These are phyloP conservation scores for Gortyna flavago DNA, from an alignment of 2,888 invertebrate genomes.

Conservation along the genomic window DNA sequence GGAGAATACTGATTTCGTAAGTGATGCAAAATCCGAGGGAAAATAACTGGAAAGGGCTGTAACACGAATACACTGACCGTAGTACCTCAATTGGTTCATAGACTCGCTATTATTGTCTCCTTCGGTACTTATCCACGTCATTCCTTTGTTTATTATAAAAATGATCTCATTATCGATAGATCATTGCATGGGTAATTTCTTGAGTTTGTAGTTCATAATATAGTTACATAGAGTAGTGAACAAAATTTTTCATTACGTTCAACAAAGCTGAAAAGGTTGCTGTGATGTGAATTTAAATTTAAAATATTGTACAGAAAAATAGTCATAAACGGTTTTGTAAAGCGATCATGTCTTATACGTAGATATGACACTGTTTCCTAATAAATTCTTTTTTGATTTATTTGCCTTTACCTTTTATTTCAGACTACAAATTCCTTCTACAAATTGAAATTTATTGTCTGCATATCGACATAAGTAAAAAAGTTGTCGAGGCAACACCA, in stretches of 20 bases:
- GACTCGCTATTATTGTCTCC: slow-evolving; percentile 19
- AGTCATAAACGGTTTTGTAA: slow-evolving; percentile 51
- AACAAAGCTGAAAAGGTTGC: slow-evolving; percentile 66
- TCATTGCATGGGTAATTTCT: slow-evolving; percentile 59
- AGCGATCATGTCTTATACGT: slow-evolving; percentile 45
- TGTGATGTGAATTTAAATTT: slow-evolving; percentile 63
- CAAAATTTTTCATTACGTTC: slow-evolving; percentile 59
- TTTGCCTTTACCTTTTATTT: slow-evolving; percentile 20
- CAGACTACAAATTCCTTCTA: background rate
- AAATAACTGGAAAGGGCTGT: slow-evolving; percentile 2
- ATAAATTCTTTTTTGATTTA: slow-evolving; percentile 46
- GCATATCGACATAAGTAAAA: background rate
- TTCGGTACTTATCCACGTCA: slow-evolving; percentile 53
- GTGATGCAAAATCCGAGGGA: background rate
- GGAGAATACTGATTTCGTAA: background rate
- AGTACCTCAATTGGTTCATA: slow-evolving; percentile 12
- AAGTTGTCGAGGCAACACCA: too few relatives aligned
- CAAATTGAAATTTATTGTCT: background rate
- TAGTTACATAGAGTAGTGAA: slow-evolving; percentile 52
- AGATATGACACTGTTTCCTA: slow-evolving; percentile 53
- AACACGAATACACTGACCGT: background rate
- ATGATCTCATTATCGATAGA: slow-evolving; percentile 65
- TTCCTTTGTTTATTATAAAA: slow-evolving; percentile 56
- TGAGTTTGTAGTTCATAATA: slow-evolving; percentile 42
- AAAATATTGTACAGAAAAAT: slow-evolving; percentile 41